Evolutionary conservation across 2,113 vertebrate species (phyloP).

Genomic region (Laticauda colubrina): DNA sequence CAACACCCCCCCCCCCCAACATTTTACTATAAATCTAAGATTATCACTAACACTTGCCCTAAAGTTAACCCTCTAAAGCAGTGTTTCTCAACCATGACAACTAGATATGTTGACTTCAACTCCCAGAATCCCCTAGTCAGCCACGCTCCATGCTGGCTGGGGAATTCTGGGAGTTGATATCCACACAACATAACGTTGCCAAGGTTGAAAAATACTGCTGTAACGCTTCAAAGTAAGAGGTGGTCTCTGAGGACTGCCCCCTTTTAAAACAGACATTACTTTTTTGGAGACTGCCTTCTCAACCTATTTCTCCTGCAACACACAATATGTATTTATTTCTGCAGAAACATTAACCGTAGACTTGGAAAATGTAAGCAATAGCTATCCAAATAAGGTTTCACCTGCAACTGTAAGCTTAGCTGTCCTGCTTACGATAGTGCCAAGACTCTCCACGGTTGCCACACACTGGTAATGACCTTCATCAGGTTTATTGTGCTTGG

Average conservation of each 20-base stretch:
- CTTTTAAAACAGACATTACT: background rate
- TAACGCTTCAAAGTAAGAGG: background rate
- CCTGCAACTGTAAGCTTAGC: conserved; percentile 89
- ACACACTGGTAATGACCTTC: conserved; percentile 96
- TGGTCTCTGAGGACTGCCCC: background rate
- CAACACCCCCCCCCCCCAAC: background rate
- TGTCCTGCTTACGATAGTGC: conserved; percentile 90
- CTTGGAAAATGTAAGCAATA: background rate
- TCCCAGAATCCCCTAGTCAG: background rate
- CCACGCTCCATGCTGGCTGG: background rate
- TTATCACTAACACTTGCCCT: background rate
- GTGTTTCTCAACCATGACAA: background rate
- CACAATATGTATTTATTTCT: background rate
- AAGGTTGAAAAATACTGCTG: background rate
- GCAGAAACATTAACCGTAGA: background rate
- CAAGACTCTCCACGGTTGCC: conserved; percentile 89
- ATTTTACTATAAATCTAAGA: background rate
- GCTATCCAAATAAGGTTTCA: conserved; percentile 49
- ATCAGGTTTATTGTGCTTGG: conserved; percentile 97
- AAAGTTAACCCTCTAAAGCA: background rate
- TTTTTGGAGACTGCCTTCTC: background rate
- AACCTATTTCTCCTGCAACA: background rate
- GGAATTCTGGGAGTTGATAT: background rate
- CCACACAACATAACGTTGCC: background rate
- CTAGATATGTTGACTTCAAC: background rate